phyloP scores from a whole-genome alignment of 2,113 vertebrate species.

The Platichthys flesus region DNA sequence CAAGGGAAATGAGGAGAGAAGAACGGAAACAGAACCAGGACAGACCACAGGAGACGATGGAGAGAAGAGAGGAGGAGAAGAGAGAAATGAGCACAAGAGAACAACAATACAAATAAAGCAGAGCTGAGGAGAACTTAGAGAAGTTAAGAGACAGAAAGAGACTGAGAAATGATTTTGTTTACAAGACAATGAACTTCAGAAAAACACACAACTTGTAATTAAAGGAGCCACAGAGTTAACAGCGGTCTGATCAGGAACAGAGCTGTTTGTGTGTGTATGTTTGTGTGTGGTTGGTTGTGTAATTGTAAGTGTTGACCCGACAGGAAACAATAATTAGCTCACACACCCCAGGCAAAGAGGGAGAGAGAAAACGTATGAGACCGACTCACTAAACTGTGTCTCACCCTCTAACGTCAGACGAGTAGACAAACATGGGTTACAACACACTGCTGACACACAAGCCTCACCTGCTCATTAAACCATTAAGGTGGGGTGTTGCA shows the following conservation, averaged over 20 bases:
- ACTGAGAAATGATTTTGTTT: neutral
- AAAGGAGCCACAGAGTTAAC: constrained; percentile 42
- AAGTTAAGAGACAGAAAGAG: too few relatives aligned
- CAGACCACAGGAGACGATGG: too few relatives aligned
- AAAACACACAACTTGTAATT: constrained; percentile 33
- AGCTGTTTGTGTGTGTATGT: constrained; percentile 7
- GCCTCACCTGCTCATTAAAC: constrained; percentile 33
- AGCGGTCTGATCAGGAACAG: constrained; percentile 51
- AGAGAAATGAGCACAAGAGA: too few relatives aligned
- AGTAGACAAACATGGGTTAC: constrained; percentile 30
- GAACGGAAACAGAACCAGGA: neutral
- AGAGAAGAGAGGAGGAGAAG: too few relatives aligned
- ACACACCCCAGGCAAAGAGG: neutral
- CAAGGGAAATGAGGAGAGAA: neutral
- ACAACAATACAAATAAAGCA: too few relatives aligned
- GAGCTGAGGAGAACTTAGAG: too few relatives aligned
- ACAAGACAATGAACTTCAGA: constrained; percentile 8
- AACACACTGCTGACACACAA: constrained; percentile 13
- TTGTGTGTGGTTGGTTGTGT: constrained; percentile 3
- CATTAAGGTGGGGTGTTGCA: constrained; percentile 7
- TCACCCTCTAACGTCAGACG: constrained; percentile 29
- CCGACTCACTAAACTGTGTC: neutral
- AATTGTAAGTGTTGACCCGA: constrained; percentile 36
- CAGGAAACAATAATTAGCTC: constrained; percentile 66
- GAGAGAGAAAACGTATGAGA: neutral